A percentile compares a stretch with the other conserved stretches of the same genome.
Conservation (phyloP, 2,113 vertebrate species). For the Mesocricetus auratus region DNA sequence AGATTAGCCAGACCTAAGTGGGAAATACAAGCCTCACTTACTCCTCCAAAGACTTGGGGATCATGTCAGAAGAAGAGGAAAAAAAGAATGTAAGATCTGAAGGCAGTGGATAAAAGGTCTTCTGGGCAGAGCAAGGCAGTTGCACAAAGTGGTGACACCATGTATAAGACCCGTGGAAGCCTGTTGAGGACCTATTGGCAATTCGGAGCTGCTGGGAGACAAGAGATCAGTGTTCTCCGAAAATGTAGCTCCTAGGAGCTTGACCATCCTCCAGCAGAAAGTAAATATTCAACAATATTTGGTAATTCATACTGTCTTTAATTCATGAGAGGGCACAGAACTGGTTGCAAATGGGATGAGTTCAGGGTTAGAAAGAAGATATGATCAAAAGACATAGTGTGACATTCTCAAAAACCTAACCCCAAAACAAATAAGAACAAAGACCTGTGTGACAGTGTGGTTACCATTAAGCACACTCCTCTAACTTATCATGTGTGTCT, state of each 20-base stretch:
- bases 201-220: not conserved
- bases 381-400: not conserved
- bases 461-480: not conserved
- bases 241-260: not conserved
- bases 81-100: not conserved
- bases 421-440: not conserved
- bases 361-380: not conserved
- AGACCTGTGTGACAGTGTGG: too few species aligned
- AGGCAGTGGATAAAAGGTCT: not conserved
- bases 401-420: not conserved
- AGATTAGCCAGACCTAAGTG: not conserved
- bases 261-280: not conserved
- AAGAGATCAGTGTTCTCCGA: not conserved
- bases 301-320: not conserved
- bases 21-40: not conserved
- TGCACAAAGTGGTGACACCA: too few species aligned
- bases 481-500: not conserved
- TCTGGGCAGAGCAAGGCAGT: not conserved
- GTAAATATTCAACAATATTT: not conserved
- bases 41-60: not conserved
- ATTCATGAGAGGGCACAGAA: not conserved
- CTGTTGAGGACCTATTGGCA: not conserved
- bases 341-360: not conserved
- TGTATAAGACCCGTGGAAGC: not conserved
- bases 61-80: not conserved